A percentile compares a stretch with the other conserved stretches of the same genome.
Evolutionary conservation across 1,140 invertebrate species (phyloP).

Genomic region (Carcinoscorpius rotundicauda): DNA sequence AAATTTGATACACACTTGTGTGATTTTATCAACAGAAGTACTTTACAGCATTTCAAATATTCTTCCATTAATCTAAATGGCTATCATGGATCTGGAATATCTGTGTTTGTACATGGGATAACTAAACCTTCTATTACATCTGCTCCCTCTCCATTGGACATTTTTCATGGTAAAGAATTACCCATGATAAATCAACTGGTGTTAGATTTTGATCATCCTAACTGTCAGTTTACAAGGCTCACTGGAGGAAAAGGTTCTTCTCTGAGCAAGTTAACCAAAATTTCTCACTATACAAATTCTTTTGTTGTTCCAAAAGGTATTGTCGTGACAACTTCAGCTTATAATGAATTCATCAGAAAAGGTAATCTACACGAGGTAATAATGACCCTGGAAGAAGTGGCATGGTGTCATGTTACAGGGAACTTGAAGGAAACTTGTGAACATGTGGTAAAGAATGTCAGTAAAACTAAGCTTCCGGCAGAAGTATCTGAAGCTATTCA

Average conservation of each 20-base stretch:
- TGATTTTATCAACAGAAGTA: too few relatives aligned
- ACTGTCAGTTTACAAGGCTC: constrained; percentile 35
- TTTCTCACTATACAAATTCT: constrained; percentile 16
- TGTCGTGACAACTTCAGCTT: constrained; percentile 43
- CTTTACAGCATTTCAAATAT: too few relatives aligned
- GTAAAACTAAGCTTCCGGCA: constrained; percentile 16
- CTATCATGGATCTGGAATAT: too few relatives aligned
- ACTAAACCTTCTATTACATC: too few relatives aligned
- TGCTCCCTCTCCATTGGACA: too few relatives aligned
- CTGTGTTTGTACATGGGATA: too few relatives aligned
- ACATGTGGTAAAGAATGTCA: not conserved
- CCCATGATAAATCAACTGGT: too few relatives aligned
- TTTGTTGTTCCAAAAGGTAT: constrained; percentile 43
- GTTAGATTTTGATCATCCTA: too few relatives aligned
- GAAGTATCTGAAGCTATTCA: constrained; percentile 24
- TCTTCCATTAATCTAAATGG: too few relatives aligned
- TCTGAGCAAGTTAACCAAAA: constrained; percentile 42
- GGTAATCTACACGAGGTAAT: not conserved
- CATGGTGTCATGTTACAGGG: constrained; percentile 7
- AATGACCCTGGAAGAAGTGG: constrained; percentile 11
- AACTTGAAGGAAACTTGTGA: constrained; percentile 26
- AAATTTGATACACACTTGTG: too few relatives aligned
- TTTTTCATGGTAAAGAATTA: too few relatives aligned
- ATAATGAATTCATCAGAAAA: constrained; percentile 32
- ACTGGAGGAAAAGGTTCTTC: constrained; percentile 61